Percentiles rank a stretch among this genome's conserved stretches.
Conservation (phyloP, 2,888 invertebrate genomes). For the Fragum fragum region DNA sequence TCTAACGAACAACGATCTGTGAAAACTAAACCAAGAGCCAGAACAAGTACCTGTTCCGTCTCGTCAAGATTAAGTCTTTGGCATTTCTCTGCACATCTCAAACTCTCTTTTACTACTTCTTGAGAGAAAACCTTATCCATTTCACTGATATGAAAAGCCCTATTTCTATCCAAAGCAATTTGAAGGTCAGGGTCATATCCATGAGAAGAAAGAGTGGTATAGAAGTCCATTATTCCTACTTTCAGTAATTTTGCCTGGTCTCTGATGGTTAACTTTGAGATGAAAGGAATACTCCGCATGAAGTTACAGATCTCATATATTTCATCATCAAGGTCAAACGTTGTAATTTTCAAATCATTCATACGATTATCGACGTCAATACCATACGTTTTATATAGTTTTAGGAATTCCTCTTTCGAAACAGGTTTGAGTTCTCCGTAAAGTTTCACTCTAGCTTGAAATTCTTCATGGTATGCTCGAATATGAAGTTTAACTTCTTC, state of each 20-base stretch:
- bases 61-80: constrained; percentile 43
- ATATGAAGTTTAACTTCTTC: constrained; percentile 39
- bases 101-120: constrained; percentile 1
- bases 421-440: constrained; percentile 52
- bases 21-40: constrained; percentile 43
- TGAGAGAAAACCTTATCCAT: constrained; percentile 49
- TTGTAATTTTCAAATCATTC: constrained; percentile 34
- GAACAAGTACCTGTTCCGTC: constrained; percentile 52
- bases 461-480: constrained; percentile 44
- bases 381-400: constrained; percentile 47
- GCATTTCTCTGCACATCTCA: constrained; percentile 23
- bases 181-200: constrained; percentile 18
- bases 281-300: constrained; percentile 59
- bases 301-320: constrained; percentile 55
- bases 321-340: constrained; percentile 35
- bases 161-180: constrained; percentile 23
- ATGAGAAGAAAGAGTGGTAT: constrained; percentile 41
- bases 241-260: constrained; percentile 60
- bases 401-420: constrained; percentile 53
- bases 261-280: constrained; percentile 39
- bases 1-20: constrained; percentile 55
- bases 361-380: constrained; percentile 61
- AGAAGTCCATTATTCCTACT: constrained; percentile 44
- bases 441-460: constrained; percentile 36
- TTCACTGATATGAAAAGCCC: constrained; percentile 53